Base-by-base conservation (phyloP, 2,888 invertebrate genomes). In the Tholera decimalis region DNA sequence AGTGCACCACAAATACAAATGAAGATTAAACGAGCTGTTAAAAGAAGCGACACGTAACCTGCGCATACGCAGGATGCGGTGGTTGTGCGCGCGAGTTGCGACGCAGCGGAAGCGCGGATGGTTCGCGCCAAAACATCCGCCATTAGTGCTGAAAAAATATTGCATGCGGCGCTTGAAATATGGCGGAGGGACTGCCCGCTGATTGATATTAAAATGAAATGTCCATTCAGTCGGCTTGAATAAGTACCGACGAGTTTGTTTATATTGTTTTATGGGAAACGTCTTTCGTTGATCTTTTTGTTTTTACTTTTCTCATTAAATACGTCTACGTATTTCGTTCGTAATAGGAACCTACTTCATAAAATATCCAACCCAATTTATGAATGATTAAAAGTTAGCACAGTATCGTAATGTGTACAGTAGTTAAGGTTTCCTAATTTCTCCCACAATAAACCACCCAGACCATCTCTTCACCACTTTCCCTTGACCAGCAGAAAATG, bases 101-200 rank as follows among this genome's bases (percentile, higher is more conserved):
- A 72, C 80, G 68, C 76, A 67, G 73, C 87, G 90, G 90, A 89
- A 87, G 83, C 82, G 81, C 73, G 69, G 80, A 83, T 88, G 83
- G 84, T 88, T 88, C 84, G 85, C 88, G 87, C 85, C 87, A 86
- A 88, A 89, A 87, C 88, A 85, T 86, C 83, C 87, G 85, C 83
- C 83, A 84, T 86, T 85, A 82, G 74, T 66, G 74, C 79, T 84
- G 86, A 85, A 90, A 89, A 89, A 88, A 89, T 85, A 89, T 87
- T 84, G 83, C 85, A 86, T 83, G 82, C 75, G 71, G 75, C 58
- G 61, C 64, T 72, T 84, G 84, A 88, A 60, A 70, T 83, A 83
- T 82, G 49, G 67, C 64, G 73, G 69, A 50, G 55, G 62, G 71
- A 75, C 80, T 67, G 62, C 57, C 58, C 55, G 61, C 62, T 79